Base-by-base conservation (phyloP, 2,888 invertebrate genomes). In the Cephus runcator region DNA sequence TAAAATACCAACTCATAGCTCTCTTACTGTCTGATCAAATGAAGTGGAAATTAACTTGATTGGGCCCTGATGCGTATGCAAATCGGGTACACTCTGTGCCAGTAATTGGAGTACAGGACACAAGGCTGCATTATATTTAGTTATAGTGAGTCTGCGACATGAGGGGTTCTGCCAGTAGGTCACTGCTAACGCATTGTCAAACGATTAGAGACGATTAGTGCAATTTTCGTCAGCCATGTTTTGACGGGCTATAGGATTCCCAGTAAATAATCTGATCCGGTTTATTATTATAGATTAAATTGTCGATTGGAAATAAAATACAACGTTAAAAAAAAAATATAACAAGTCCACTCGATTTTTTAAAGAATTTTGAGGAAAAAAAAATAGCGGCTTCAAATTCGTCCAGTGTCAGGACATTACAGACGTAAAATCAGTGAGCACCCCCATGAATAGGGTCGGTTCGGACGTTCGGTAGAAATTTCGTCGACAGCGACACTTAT, bases 181-280 rank as follows among this genome's bases (percentile, higher is more conserved):
- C 90, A 90, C 88, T 88, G 89, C 82, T 90, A 89, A 87, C 86
- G 87, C 89, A 90, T 90, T 90, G 90, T 90, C 87, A 87, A 84
- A 86, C 85, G 87, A 90, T 90, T 90, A 87, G 83, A 85, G 83
- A 83, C 87, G 85, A 89, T 89, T 86, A 89, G 83, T 80, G 81
- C 79, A 79, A 77, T 33, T 74, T 74, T 34, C 12, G 35, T 35
- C 35, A 34, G 74, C 74, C 74, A 15, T 74, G 74, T 74, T 74
- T 74, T 35, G 33, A 34, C 36, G 74, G 35, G 31, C 30, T 23
- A 71, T 31, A 34, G 30, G 34, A 31, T 71, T 71, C 30, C 15
- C 12, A 31, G 30, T 30, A 0, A 71, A 71, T 71, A 71, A 33
- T n/a, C 30, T 30, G 23, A 9, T 23, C 23, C 6, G 9, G 23